Base-by-base conservation (phyloP, 2,888 invertebrate genomes). In the Spodoptera exigua region DNA sequence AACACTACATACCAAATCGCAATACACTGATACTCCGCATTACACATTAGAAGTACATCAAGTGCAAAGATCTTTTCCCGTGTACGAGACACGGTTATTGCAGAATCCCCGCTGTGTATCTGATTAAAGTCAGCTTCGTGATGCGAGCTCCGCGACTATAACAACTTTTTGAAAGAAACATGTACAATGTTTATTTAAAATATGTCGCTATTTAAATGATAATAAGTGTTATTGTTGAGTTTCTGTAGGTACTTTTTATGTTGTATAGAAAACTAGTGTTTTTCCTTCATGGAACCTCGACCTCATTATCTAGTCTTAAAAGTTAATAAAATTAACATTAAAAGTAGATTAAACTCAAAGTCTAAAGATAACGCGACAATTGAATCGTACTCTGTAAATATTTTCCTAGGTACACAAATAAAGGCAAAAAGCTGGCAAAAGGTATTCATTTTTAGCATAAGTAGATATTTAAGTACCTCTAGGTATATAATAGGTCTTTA, bases 21-120 rank as follows among this genome's bases (percentile, higher is more conserved):
- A 36, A 48, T 39, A 70, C 55, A 52, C 35, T 34, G 12, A 48
- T 62, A 55, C 39, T 51, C 32, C 44, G 35, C 54, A 12, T 34
- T 46, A 44, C 63, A 69, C 51, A 74, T 74, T 69, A 51, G 39
- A 41, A 21, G 63, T 74, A 74, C 51, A 70, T 69, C 75, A 69
- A 47, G 16, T 41, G 51, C 21, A 49, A 62, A 40, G 34, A 43
- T 27, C 40, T 40, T 44, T 41, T 63, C 16, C 48, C 51, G 35
- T 41, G 18, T 51, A 17, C 74, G 12, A 41, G 55, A 62, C 70
- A 62, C 40, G 39, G 44, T 74, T 74, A 70, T 70, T 45, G 70
- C 70, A 5, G 63, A n/a, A 0, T 1, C 41, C 68, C 75, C 35
- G 69, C 69, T 41, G 69, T 12, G 69, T 44, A 37, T 9, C 70